Conservation (phyloP, 2,113 vertebrate genomes). For the Todiramphus saurophagus region DNA sequence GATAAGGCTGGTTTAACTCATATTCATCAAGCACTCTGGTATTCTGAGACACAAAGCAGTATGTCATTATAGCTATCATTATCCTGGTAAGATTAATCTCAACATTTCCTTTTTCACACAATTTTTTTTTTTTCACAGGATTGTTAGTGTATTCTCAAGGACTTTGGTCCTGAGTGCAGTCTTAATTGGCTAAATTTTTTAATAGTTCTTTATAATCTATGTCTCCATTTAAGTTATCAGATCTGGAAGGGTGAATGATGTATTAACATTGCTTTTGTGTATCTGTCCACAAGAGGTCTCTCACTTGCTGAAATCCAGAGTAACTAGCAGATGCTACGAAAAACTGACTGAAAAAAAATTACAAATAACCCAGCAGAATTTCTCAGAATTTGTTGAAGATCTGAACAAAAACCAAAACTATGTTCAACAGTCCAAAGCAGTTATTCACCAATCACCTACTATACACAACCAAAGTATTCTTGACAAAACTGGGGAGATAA, state of each 20-base stretch:
- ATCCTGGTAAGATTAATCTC: neutral
- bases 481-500: neutral
- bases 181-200: neutral
- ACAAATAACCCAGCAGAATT: neutral
- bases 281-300: constrained; percentile 55
- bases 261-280: neutral
- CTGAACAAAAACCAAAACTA: neutral
- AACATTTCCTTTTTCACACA: neutral
- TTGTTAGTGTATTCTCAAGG: neutral
- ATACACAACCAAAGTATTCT: neutral
- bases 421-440: neutral
- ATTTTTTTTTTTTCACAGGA: neutral
- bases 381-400: neutral
- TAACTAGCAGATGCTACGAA: neutral
- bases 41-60: neutral
- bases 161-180: neutral
- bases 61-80: neutral
- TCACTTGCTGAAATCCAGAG: neutral
- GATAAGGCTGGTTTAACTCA: neutral
- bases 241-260: neutral
- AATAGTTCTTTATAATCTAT: neutral
- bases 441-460: neutral
- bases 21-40: neutral
- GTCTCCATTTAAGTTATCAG: neutral
- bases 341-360: neutral